Evolutionary conservation across 2,888 invertebrate genomes (phyloP).

Genomic region (Epiblema foenella): DNA sequence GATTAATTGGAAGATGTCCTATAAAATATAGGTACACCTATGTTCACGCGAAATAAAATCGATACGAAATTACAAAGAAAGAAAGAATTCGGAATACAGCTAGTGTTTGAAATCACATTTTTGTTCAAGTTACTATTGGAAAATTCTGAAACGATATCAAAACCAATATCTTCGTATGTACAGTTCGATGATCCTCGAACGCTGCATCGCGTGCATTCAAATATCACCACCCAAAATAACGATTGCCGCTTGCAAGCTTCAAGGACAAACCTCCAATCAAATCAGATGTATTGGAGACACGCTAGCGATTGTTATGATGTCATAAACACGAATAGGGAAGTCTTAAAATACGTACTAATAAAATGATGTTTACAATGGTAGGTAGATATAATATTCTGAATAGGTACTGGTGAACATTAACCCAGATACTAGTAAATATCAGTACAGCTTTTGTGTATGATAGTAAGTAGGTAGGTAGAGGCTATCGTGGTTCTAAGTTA

Average conservation of each 20-base stretch:
- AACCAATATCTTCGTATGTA: slow-evolving; percentile 4
- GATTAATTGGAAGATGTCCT: not conserved
- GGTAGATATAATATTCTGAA: too few species aligned
- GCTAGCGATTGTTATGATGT: slow-evolving; percentile 60
- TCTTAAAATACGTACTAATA: slow-evolving; percentile 1
- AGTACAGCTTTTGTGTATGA: not conserved
- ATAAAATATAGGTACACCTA: too few species aligned
- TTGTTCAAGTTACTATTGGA: not conserved
- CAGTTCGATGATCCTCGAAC: slow-evolving; percentile 58
- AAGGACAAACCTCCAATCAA: slow-evolving; percentile 51
- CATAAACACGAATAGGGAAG: slow-evolving; percentile 45
- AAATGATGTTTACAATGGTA: not conserved
- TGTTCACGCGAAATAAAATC: too few species aligned
- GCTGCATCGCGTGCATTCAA: slow-evolving; percentile 62
- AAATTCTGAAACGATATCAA: slow-evolving; percentile 1
- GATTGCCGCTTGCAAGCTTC: slow-evolving; percentile 48
- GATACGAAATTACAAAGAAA: too few species aligned
- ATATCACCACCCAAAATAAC: slow-evolving; percentile 51
- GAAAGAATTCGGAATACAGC: not conserved
- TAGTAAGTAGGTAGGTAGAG: not conserved
- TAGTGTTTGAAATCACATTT: not conserved
- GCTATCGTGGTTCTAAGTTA: not conserved
- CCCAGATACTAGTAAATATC: too few species aligned
- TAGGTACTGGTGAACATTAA: too few species aligned
- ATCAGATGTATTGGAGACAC: slow-evolving; percentile 52